Evolutionary conservation across 2,113 vertebrate genomes (phyloP), one percentile per base, ranked within the genome.

Genomic region (Ailuropoda melanoleuca): DNA sequence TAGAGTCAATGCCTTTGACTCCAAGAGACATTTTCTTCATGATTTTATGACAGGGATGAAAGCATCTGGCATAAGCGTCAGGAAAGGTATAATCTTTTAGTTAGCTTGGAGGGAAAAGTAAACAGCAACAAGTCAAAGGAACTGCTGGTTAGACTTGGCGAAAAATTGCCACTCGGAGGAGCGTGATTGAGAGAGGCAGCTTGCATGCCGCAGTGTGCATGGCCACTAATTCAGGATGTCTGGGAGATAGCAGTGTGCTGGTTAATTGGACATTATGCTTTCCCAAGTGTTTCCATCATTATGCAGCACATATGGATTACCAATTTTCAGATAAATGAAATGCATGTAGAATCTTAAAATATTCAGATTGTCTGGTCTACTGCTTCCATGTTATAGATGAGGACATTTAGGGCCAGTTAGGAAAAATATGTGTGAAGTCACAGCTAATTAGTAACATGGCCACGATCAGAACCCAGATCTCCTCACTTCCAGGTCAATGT

Each of bases 51-150:
- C 87, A 77, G 48, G 43, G 53, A 90, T 46, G 56, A 97, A 96
- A 96, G 83, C 92, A 95, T 94, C 92, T 90, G 78, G 94, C 48
- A 29, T n/a, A 95, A 90, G 11, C 56, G 81, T 96, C 56, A 82
- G 50, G 62, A 97, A 97, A 98, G 96, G 75, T 97, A 90, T 97
- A 94, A 97, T 94, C 84, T 97, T 97, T 96, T 84, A 86, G 93
- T 97, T 98, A 98, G 92, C 80, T 87, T 70, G 39, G 60, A 96
- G 84, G 82, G 55, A 92, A 93, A 85, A 96, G 86, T 80, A 83
- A 93, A 96, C 50, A 92, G 92, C 74, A 96, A 75, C 97, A 97
- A 97, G 96, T 97, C 92, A 88, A 96, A 96, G 72, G 46, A 94
- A 97, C 84, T 90, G 80, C 68, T 88, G 80, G 94, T 94, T 98